Percentiles rank a stretch among this genome's conserved stretches.
Evolutionary conservation across 2,888 invertebrate species (phyloP).

Genomic region (Caenorhabditis imperialis): DNA sequence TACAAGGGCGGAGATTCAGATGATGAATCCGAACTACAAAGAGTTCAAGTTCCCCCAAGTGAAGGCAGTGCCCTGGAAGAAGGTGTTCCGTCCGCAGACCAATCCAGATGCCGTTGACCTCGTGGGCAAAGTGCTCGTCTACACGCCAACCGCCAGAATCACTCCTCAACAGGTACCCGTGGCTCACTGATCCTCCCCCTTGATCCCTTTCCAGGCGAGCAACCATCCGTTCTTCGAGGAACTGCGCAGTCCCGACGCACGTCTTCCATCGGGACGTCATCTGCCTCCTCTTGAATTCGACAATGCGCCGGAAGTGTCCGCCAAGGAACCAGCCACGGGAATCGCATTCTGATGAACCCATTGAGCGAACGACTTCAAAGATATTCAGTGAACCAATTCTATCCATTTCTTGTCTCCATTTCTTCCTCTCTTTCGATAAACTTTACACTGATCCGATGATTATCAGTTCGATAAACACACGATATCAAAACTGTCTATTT

Average conservation of each 20-base stretch:
- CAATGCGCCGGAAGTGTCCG: too few species aligned
- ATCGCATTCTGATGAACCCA: too few species aligned
- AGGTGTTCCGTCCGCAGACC: constrained; percentile 84
- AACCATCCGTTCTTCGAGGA: constrained; percentile 42
- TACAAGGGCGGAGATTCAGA: constrained; percentile 97
- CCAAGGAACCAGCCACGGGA: too few species aligned
- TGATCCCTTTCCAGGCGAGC: constrained; percentile 13
- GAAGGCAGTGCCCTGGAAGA: constrained; percentile 99
- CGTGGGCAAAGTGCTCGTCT: constrained; percentile 86
- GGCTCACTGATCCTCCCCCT: constrained; percentile 22
- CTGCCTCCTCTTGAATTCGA: too few species aligned
- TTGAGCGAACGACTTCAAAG: too few species aligned
- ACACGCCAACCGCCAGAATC: constrained; percentile 95
- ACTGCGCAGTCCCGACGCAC: constrained; percentile 16
- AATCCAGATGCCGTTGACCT: constrained; percentile 84
- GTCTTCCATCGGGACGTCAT: too few species aligned
- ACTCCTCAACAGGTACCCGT: constrained; percentile 82
- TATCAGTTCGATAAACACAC: too few species aligned
- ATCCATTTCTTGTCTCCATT: too few species aligned
- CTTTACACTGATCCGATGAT: too few species aligned
- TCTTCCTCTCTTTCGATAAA: too few species aligned
- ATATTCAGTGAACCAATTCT: too few species aligned
- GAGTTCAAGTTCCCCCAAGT: constrained; percentile 99
- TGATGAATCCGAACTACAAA: constrained; percentile 99
- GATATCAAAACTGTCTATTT: too few species aligned